These are phyloP conservation scores for Peromyscus aztecus DNA, from an alignment of 2,797 vertebrate species.

Conservation along the genomic window DNA sequence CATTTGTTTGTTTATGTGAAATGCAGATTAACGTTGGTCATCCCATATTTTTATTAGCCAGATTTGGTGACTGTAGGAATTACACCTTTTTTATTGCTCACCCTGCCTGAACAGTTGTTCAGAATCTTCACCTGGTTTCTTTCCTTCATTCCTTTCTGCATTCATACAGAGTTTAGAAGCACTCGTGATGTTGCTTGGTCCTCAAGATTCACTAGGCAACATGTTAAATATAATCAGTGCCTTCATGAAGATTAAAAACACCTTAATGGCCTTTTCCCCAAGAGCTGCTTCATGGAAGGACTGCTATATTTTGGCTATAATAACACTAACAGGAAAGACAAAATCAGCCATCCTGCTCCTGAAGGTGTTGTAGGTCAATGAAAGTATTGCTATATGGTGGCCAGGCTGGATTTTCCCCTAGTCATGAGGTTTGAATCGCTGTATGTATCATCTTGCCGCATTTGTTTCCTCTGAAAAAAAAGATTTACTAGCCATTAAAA, in stretches of 20 bases:
- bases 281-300: background rate
- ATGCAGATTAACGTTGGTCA: background rate
- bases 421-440: background rate
- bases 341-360: background rate
- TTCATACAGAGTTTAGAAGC: background rate
- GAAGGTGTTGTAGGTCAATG: background rate
- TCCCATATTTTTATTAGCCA: slow-evolving; percentile 11
- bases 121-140: background rate
- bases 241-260: background rate
- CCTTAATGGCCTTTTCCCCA: background rate
- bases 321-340: background rate
- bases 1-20: slow-evolving; percentile 9
- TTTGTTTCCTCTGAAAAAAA: background rate
- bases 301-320: background rate
- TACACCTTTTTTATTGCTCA: background rate
- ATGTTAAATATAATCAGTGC: background rate
- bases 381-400: background rate
- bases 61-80: background rate
- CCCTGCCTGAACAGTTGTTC: background rate
- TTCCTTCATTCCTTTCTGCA: background rate
- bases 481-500: background rate
- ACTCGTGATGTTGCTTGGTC: background rate
- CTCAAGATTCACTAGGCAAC: background rate
- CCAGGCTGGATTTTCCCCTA: background rate
- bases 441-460: background rate